Evolutionary conservation across 2,113 vertebrate genomes (phyloP), one percentile per base, ranked within the genome.

Genomic region (Ammodytes dubius): DNA sequence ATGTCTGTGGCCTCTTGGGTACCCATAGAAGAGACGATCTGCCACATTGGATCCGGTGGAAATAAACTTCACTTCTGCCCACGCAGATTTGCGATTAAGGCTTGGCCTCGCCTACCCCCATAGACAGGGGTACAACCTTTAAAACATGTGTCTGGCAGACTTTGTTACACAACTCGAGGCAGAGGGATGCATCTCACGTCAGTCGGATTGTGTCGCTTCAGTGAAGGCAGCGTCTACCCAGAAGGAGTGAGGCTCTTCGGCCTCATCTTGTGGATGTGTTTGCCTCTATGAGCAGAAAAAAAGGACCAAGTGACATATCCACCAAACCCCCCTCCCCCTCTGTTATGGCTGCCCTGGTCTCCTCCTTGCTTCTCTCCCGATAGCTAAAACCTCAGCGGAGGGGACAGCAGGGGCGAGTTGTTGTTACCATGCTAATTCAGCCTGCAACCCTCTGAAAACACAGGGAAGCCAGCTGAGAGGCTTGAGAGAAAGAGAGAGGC

Each of bases 71-170:
- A 54, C 40, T 70, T 81, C 74, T 74, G 65, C 80, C 59, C 42
- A 54, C 60, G 68, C 73, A 86, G 77, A 86, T 77, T 50, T 12
- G 39, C 19, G 73, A 42, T 61, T 68, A 59, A 64, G 61, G 60
- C 70, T 79, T 77, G 40, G 70, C 72, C 65, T 68, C 3, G 49
- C 54, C 64, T 77, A 70, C 67, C 69, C 78, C 64, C 80, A 54
- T 74, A 73, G 15, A 69, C 79, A 43, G 7, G 15, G 77, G 63
- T 42, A 45, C 80, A 85, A 50, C 76, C 52, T 85, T 86, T 70
- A 19, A 74, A 92, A 87, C 92, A 91, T 90, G 91, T 84, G 87
- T 87, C 87, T 61, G 86, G 50, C 86, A 89, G 88, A 80, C 68
- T 57, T 63, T 63, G 15, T 89, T 88, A 88, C 87, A 89, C 89